phyloP scores from a whole-genome alignment of 2,113 vertebrate species.

The Empidonax traillii region DNA sequence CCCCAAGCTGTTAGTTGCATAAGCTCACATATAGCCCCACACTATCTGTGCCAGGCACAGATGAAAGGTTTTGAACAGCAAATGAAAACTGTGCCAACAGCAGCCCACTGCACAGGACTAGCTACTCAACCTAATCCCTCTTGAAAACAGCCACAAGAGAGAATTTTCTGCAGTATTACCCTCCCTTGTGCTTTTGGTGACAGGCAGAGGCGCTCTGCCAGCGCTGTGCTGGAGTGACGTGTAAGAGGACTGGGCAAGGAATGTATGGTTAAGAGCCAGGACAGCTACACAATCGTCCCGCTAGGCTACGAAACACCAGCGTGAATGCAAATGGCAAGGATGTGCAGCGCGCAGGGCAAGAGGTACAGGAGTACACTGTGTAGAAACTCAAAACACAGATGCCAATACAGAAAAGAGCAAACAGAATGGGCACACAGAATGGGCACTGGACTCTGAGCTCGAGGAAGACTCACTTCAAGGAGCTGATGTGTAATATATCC shows the following conservation, averaged over 20 bases:
- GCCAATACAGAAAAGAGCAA: neutral
- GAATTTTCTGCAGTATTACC: neutral
- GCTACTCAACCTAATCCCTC: neutral
- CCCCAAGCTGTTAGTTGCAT: neutral
- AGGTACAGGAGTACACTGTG: neutral
- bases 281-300: neutral
- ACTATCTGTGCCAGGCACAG: neutral
- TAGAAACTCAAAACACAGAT: neutral
- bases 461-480: conserved; percentile 10
- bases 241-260: neutral
- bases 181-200: neutral
- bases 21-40: neutral
- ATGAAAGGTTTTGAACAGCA: conserved; percentile 32
- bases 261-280: neutral
- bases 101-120: neutral
- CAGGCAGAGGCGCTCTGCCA: neutral
- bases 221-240: neutral
- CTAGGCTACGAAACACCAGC: neutral
- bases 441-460: neutral
- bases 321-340: neutral
- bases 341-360: neutral
- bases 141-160: neutral
- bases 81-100: neutral
- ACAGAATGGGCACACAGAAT: neutral
- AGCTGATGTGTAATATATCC: neutral